Evolutionary conservation across 1,140 invertebrate genomes (phyloP).

Genomic region (Linepithema humile): DNA sequence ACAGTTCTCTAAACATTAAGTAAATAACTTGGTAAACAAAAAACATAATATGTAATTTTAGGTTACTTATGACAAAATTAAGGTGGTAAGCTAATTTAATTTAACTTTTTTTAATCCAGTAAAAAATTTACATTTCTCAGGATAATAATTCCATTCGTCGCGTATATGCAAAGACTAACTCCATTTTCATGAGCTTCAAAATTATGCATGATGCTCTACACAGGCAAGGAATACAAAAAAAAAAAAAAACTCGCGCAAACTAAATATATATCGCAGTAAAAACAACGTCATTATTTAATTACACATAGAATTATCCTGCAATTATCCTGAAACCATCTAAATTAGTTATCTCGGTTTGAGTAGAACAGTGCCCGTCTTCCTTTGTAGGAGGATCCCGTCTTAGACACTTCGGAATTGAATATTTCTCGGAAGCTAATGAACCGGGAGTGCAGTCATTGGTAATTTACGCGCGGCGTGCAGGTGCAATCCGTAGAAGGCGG

Average conservation of each 20-base stretch:
- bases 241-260: background rate
- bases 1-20: no score
- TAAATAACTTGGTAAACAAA: background rate
- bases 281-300: background rate
- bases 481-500: conserved; percentile 17
- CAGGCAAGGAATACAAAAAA: no score
- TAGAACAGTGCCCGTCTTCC: no score
- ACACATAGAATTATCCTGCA: background rate
- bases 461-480: conserved; percentile 34
- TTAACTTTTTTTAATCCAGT: background rate
- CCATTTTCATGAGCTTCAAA: background rate
- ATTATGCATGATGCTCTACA: no score
- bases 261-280: background rate
- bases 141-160: background rate
- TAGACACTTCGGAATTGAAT: conserved; percentile 46
- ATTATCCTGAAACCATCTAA: background rate
- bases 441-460: conserved; percentile 35
- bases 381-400: conserved; percentile 23
- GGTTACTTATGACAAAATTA: background rate
- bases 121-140: background rate
- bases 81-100: background rate
- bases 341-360: background rate
- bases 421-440: conserved; percentile 40
- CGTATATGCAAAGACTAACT: background rate
- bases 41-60: background rate